phyloP scores from a whole-genome alignment of 2,797 vertebrate genomes.

The Poecilia gillii region DNA sequence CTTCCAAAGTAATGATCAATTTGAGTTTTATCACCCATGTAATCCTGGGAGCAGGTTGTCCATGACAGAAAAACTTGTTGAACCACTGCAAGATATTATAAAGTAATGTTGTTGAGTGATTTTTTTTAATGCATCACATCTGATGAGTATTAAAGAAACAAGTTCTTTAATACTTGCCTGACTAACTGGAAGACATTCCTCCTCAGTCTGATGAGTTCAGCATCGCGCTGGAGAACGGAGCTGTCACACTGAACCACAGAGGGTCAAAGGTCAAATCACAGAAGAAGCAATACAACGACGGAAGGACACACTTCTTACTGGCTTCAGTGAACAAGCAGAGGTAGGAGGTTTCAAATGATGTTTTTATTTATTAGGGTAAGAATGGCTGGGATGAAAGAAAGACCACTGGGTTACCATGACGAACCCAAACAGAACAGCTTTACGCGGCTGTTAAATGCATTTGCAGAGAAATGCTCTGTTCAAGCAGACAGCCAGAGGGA shows the following conservation, averaged over 20 bases:
- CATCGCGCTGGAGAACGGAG: conserved; percentile 91
- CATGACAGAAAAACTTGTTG: not conserved
- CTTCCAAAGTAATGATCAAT: not conserved
- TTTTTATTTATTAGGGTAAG: not conserved
- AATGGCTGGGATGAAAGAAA: not conserved
- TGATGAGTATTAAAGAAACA: not conserved
- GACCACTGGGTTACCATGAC: no score
- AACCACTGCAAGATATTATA: not conserved
- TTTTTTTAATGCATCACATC: not conserved
- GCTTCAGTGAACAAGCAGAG: conserved; percentile 86
- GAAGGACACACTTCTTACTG: conserved; percentile 89
- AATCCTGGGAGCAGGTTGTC: not conserved
- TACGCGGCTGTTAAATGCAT: not conserved
- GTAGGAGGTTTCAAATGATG: conserved; percentile 71
- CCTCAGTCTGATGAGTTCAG: conserved; percentile 89
- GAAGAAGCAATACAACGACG: conserved; percentile 89
- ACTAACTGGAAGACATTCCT: conserved; percentile 1
- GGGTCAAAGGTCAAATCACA: conserved; percentile 87
- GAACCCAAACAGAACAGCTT: not conserved
- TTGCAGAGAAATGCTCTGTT: not conserved
- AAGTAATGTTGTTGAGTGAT: not conserved
- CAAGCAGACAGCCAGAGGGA: not conserved
- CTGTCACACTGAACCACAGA: conserved; percentile 86
- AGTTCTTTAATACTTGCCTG: not conserved
- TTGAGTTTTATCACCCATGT: not conserved